Percentiles rank a stretch among this genome's conserved stretches.
phyloP scores from a whole-genome alignment of 2,113 vertebrate genomes.

The Crotalus tigris region DNA sequence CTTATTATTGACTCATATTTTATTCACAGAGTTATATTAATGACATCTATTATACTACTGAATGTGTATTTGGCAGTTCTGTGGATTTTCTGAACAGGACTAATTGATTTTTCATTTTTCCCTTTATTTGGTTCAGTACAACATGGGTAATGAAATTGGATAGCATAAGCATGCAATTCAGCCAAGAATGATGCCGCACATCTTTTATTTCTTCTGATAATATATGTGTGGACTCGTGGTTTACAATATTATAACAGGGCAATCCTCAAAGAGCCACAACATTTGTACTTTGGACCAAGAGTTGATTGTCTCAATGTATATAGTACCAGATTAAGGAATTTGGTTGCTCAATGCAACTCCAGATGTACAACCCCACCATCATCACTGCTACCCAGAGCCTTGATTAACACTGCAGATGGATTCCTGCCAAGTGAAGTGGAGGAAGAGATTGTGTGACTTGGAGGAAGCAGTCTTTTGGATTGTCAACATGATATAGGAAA shows the following conservation, averaged over 20 bases:
- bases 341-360: background rate
- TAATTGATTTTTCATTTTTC: constrained; percentile 41
- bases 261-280: background rate
- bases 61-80: constrained; percentile 34
- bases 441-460: background rate
- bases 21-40: constrained; percentile 35
- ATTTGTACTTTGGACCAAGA: background rate
- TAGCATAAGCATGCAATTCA: background rate
- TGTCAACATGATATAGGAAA: background rate
- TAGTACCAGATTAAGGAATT: background rate
- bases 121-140: constrained; percentile 49
- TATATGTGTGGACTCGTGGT: background rate
- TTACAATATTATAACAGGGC: background rate
- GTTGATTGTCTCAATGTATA: background rate
- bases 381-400: background rate
- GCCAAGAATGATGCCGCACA: background rate
- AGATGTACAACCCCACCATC: background rate
- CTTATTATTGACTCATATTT: constrained; percentile 34
- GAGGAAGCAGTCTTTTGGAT: background rate
- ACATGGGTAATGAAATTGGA: background rate
- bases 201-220: background rate
- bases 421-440: background rate
- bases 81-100: constrained; percentile 41
- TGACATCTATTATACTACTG: constrained; percentile 29
- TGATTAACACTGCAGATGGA: background rate